Evolutionary conservation across 2,797 vertebrate genomes (phyloP), one percentile per base, ranked within the genome.

Genomic region (Iguana delicatissima): DNA sequence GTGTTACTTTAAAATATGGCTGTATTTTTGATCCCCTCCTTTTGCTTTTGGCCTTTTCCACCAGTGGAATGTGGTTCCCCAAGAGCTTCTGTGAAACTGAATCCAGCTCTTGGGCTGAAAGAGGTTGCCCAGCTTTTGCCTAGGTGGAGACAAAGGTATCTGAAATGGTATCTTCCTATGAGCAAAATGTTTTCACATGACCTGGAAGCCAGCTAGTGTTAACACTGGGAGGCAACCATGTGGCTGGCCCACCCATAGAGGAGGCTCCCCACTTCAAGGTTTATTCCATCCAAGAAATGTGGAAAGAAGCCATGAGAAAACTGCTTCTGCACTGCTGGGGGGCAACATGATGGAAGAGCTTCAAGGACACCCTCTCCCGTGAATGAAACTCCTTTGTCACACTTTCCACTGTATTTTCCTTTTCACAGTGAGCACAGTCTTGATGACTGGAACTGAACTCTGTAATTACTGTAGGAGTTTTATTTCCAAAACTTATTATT

Each of bases 401-500:
- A 84, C 29, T 87, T 91, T 57, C 46, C n/a, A 20, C 46, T 77
- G 50, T 72, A 67, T 91, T 87, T 88, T 20, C 82, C 74, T 88
- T 83, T 76, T 79, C 55, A 82, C 89, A 86, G 32, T 52, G 52
- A 62, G 16, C 90, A 83, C 86, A 92, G 81, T 85, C 1, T 76
- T 32, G 29, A 10, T 24, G 74, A 52, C 55, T 88, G 0, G 0
- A 90, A 90, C 1, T 7, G 86, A n/a, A 69, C 62, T 32, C 46
- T 89, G 50, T 89, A 91, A 92, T 35, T 72, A 88, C 3, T 82
- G 32, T 88, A 38, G 32, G 89, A 69, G 77, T 83, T 76, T 94
- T 85, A 74, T 84, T 92, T 91, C 52, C 46, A 83, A 87, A 93
- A 89, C 57, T 59, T 67, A 85, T 89, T 91, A 90, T 62, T n/a